Conservation (phyloP, 2,797 vertebrate genomes). For the Notolepis coatsorum region DNA sequence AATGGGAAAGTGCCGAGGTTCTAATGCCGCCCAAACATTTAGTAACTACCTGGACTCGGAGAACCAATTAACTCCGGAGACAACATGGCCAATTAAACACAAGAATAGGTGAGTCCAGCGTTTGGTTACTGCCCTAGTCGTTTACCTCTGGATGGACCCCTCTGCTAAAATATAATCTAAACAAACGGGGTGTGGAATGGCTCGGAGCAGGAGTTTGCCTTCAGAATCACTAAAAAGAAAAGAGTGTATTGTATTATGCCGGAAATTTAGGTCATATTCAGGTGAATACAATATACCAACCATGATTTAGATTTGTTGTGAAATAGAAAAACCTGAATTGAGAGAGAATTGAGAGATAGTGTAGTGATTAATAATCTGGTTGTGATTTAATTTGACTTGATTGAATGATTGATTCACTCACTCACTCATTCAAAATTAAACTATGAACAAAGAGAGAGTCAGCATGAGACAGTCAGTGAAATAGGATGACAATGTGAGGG, state of each 20-base stretch:
- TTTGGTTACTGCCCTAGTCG: slow-evolving; percentile 85
- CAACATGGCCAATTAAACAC: slow-evolving; percentile 99
- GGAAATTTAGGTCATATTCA: slow-evolving; percentile 14
- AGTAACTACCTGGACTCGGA: slow-evolving; percentile 99
- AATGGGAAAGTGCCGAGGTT: slow-evolving; percentile 99
- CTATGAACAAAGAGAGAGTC: background rate
- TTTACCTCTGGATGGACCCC: slow-evolving; percentile 77
- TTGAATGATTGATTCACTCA: slow-evolving; percentile 32
- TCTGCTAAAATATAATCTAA: slow-evolving; percentile 79
- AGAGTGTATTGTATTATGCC: slow-evolving; percentile 5
- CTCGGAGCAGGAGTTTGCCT: slow-evolving; percentile 33
- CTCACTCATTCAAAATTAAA: slow-evolving; percentile 20
- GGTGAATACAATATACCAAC: background rate
- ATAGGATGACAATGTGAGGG: background rate
- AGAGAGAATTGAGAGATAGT: background rate
- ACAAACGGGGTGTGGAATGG: slow-evolving; percentile 58
- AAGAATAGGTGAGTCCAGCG: slow-evolving; percentile 97
- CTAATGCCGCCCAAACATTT: slow-evolving; percentile 99
- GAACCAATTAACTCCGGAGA: slow-evolving; percentile 99
- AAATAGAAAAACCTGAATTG: background rate
- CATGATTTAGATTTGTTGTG: background rate
- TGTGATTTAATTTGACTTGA: slow-evolving; percentile 37
- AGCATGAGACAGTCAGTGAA: background rate
- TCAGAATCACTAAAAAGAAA: slow-evolving; percentile 18
- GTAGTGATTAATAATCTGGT: slow-evolving; percentile 6